Conservation (phyloP, 2,113 vertebrate species). For the Pipra filicauda region DNA sequence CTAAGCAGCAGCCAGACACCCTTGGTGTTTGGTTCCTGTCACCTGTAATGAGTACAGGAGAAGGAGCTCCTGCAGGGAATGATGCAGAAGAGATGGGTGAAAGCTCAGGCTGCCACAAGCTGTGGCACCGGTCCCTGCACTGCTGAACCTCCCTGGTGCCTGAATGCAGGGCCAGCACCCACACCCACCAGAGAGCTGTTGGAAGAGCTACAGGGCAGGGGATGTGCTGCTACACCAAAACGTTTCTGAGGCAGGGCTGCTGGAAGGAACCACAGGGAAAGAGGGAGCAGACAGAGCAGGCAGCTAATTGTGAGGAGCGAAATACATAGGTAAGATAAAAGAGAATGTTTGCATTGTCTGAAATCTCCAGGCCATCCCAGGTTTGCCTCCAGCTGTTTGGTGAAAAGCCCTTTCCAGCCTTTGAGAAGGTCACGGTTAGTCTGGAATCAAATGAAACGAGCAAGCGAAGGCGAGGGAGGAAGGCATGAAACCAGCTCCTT, state of each 20-base stretch:
- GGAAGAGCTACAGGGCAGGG: not conserved
- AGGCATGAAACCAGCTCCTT: conserved; percentile 27
- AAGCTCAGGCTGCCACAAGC: not conserved
- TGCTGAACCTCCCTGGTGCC: not conserved
- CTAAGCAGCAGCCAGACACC: not conserved
- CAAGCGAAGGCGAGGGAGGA: not conserved
- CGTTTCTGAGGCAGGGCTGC: not conserved
- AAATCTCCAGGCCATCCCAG: conserved; percentile 14
- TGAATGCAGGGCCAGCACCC: not conserved
- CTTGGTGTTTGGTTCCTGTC: not conserved
- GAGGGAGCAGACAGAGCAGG: conserved; percentile 23
- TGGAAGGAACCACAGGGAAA: not conserved
- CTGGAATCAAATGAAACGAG: conserved; percentile 5
- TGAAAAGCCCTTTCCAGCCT: conserved; percentile 31
- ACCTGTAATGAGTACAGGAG: not conserved
- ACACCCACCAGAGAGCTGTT: not conserved
- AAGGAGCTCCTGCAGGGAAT: not conserved
- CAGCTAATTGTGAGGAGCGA: conserved; percentile 39
- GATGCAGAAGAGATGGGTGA: not conserved
- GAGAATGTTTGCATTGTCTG: conserved; percentile 40
- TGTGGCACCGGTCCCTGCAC: fast-evolving
- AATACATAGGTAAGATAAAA: conserved; percentile 43
- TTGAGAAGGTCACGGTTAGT: conserved; percentile 51
- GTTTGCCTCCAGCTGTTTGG: conserved; percentile 28
- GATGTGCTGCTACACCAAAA: not conserved